Evolutionary conservation across 2,797 vertebrate species (phyloP).

Genomic region (Pseudomugil tenellus): DNA sequence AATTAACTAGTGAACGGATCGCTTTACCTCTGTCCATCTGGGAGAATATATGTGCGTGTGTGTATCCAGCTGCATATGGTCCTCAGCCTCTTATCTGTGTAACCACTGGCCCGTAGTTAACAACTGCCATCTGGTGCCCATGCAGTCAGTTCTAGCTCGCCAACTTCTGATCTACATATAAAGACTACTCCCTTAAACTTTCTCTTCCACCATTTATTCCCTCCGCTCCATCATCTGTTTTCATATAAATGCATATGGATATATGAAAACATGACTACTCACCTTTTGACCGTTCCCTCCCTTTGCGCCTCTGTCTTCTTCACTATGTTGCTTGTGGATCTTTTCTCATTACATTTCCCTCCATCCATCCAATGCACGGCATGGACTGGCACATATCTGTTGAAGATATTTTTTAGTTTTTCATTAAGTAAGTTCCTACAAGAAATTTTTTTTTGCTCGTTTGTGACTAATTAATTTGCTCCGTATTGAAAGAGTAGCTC

Average conservation of each 20-base stretch:
- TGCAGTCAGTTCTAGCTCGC: constrained; percentile 47
- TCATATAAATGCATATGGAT: neutral
- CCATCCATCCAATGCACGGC: neutral
- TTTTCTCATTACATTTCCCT: constrained; percentile 17
- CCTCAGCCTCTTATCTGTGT: constrained; percentile 76
- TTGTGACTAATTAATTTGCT: neutral
- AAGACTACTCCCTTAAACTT: constrained; percentile 16
- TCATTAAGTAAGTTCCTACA: neutral
- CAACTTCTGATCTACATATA: constrained; percentile 39
- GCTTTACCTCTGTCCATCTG: constrained; percentile 63
- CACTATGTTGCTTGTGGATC: neutral
- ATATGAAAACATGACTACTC: neutral
- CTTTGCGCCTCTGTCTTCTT: neutral
- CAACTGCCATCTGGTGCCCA: constrained; percentile 71
- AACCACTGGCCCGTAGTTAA: constrained; percentile 74
- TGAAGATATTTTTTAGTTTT: constrained; percentile 11
- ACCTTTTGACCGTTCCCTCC: neutral
- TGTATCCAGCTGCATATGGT: constrained; percentile 65
- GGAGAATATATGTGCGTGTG: constrained; percentile 37
- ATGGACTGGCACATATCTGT: constrained; percentile 5
- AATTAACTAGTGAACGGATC: constrained; percentile 67
- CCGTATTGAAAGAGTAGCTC: neutral
- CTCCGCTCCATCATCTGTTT: neutral
- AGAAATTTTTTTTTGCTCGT: neutral
- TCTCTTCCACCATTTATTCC: constrained; percentile 12